Conservation (phyloP, 2,797 vertebrate genomes). For the Clarias fuscus region DNA sequence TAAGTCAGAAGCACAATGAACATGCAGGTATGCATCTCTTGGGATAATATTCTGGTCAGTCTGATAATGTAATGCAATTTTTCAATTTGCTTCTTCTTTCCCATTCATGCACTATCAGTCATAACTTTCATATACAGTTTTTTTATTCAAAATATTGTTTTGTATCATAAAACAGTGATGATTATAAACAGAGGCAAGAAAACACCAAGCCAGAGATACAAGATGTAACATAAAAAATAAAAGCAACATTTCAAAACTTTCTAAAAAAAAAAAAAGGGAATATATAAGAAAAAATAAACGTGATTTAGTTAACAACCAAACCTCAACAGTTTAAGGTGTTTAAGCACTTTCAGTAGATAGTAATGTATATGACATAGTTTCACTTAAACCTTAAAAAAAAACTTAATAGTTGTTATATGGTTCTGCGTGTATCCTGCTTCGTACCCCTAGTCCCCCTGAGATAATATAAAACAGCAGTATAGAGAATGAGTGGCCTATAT, state of each 20-base stretch:
- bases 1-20: slow-evolving; percentile 38
- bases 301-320: background rate
- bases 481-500: too few relatives aligned
- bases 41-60: slow-evolving; percentile 23
- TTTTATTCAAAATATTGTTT: background rate
- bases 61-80: slow-evolving; percentile 4
- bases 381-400: background rate
- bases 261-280: too few relatives aligned
- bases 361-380: background rate
- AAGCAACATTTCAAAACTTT: background rate
- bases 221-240: background rate
- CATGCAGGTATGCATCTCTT: slow-evolving; percentile 32
- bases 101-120: background rate
- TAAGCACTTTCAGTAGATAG: background rate
- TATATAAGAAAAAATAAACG: background rate
- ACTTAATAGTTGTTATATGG: too few relatives aligned
- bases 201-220: background rate
- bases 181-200: background rate
- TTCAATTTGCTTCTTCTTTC: background rate
- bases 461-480: too few relatives aligned
- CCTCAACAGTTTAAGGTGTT: background rate
- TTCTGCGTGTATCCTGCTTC: background rate
- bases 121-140: background rate
- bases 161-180: background rate
- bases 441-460: too few relatives aligned